A percentile compares a stretch with the other conserved stretches of the same genome.
These are phyloP conservation scores for Cotesia vestalis DNA, from an alignment of 1,140 invertebrate genomes.

Conservation along the genomic window DNA sequence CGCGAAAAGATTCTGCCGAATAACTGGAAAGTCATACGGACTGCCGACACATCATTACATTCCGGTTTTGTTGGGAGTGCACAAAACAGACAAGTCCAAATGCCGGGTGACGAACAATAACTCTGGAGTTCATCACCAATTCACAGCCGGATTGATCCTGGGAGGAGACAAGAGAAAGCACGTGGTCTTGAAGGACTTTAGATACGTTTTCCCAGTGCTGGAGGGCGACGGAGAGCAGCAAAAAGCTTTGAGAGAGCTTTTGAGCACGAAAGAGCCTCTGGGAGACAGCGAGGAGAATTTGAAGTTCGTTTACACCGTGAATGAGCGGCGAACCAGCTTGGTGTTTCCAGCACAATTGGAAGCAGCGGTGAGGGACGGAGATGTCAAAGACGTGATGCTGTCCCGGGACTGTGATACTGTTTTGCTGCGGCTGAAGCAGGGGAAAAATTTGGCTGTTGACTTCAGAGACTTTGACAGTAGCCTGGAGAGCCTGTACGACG, in stretches of 20 bases:
- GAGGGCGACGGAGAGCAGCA: slow-evolving; percentile 74
- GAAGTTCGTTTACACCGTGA: slow-evolving; percentile 78
- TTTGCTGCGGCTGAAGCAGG: slow-evolving; percentile 76
- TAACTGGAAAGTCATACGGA: slow-evolving; percentile 83
- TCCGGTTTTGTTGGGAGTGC: slow-evolving; percentile 74
- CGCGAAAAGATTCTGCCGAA: slow-evolving; percentile 80
- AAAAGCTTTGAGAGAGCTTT: slow-evolving; percentile 69
- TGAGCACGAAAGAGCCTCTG: slow-evolving; percentile 69
- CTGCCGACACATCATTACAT: slow-evolving; percentile 81
- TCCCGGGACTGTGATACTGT: slow-evolving; percentile 79
- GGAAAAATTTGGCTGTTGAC: slow-evolving; percentile 76
- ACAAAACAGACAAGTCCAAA: slow-evolving; percentile 67
- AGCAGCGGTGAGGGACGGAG: slow-evolving; percentile 78
- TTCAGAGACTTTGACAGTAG: slow-evolving; percentile 72
- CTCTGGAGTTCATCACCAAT: slow-evolving; percentile 69
- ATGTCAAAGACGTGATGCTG: slow-evolving; percentile 79
- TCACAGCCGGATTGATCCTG: slow-evolving; percentile 65
- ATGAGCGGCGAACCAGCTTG: slow-evolving; percentile 77
- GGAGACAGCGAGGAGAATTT: slow-evolving; percentile 64
- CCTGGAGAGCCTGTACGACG: slow-evolving; percentile 71
- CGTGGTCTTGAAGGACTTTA: slow-evolving; percentile 74
- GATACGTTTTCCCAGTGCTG: slow-evolving; percentile 77
- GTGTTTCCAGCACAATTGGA: slow-evolving; percentile 81
- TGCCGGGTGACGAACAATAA: slow-evolving; percentile 74
- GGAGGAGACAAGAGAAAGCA: slow-evolving; percentile 72